Evolutionary conservation across 1,140 invertebrate genomes (phyloP), one percentile per base, ranked within the genome.

Genomic region (Neodiprion lecontei): DNA sequence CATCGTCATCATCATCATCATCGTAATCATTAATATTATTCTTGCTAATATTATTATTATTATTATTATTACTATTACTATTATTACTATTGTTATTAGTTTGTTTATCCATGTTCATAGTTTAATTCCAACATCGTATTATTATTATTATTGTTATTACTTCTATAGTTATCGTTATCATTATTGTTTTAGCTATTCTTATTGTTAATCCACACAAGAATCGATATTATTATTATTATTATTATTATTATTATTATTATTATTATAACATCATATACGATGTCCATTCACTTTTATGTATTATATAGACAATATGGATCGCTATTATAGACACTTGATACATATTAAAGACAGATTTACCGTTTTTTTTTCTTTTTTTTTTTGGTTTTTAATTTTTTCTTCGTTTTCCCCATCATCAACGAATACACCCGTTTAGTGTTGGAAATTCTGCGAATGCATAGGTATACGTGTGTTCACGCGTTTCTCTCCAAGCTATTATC

Each of bases 291-390:
- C 17, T 21, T 21, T 21, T 21, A 21, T 21, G 17, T 14, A n/a
- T 72, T 67, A 72, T 23, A 78, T 84, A 86, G 83, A 87, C 83
- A 86, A 87, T 87, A 86, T 84, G 80, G 81, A 86, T 86, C 78
- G 80, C 83, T 86, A 86, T 86, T 86, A 86, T 86, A 86, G 83
- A 88, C 85, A 87, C 84, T 87, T 87, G 84, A 88, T 84, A 88
- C 82, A 86, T 86, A 76, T 77, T 79, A 84, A 81, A 85, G 85
- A 86, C 80, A 85, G 81, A 84, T 82, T 87, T 84, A 79, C 81
- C 78, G 78, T 80, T 67, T 79, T 78, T 79, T 67, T 73, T 68
- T 79, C 82, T 79, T 80, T 79, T 77, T 72, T 66, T 12, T 78
- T 80, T 77, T 77, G 83, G 75, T 81, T 82, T 83, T 83, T 72